phyloP scores from a whole-genome alignment of 2,888 invertebrate genomes.

The Mimachlamys varia region DNA sequence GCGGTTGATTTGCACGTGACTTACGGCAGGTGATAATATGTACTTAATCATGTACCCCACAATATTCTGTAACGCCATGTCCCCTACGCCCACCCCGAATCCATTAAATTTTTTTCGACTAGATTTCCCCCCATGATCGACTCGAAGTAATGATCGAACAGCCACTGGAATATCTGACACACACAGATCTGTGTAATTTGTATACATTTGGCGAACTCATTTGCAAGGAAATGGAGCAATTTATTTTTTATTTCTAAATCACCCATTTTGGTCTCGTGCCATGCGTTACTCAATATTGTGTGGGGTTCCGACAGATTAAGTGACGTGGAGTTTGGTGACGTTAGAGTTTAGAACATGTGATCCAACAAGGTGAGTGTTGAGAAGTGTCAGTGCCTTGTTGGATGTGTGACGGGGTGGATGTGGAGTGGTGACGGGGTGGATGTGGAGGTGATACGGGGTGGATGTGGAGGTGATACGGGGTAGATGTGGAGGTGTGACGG shows the following conservation, averaged over 20 bases:
- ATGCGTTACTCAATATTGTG: not conserved
- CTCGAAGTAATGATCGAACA: too few species aligned
- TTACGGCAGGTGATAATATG: not conserved
- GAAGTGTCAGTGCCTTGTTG: not conserved
- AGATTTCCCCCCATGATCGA: too few species aligned
- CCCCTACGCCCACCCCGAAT: not conserved
- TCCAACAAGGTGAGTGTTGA: not conserved
- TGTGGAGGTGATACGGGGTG: not conserved
- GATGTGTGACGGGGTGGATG: not conserved
- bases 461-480: not conserved
- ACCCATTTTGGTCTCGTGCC: not conserved
- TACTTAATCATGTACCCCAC: not conserved
- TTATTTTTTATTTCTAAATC: too few species aligned
- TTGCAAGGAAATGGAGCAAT: too few species aligned
- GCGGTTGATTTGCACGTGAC: constrained; percentile 1
- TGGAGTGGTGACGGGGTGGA: not conserved
- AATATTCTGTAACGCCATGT: not conserved
- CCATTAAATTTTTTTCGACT: too few species aligned
- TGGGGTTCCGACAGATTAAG: not conserved
- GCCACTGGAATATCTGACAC: too few species aligned
- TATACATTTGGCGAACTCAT: too few species aligned
- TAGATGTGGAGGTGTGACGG: not conserved
- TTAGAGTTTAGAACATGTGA: not conserved
- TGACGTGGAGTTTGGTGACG: not conserved
- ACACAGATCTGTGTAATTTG: too few species aligned